Percentiles rank a stretch among this genome's conserved stretches.
Evolutionary conservation across 2,113 vertebrate species (phyloP).

Genomic region (Eptesicus fuscus): DNA sequence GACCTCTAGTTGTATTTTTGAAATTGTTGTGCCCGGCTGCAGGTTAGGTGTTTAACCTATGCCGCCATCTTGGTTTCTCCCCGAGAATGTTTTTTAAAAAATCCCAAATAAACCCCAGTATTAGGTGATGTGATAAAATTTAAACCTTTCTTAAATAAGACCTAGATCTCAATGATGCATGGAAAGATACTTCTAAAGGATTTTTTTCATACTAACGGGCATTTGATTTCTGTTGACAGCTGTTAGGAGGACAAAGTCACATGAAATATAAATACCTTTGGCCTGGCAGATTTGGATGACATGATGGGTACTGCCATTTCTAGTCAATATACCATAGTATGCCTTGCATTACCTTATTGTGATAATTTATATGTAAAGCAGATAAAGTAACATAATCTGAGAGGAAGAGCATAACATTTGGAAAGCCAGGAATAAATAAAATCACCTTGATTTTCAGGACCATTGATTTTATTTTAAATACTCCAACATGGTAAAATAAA

Average conservation of each 20-base stretch:
- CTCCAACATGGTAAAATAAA: not conserved
- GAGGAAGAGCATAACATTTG: not conserved
- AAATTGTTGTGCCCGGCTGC: no score
- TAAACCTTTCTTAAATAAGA: not conserved
- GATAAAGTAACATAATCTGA: conserved; percentile 27
- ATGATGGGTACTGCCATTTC: not conserved
- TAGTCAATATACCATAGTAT: not conserved
- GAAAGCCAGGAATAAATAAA: not conserved
- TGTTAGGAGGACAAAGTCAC: not conserved
- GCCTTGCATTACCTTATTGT: not conserved
- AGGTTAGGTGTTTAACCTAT: no score
- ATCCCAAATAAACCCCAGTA: not conserved
- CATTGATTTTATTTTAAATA: conserved; percentile 2
- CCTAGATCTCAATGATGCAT: not conserved
- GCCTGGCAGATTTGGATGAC: not conserved
- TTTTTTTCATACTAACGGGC: not conserved
- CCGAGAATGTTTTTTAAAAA: no score
- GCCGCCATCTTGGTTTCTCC: no score
- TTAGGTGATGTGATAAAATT: not conserved
- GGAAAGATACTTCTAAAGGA: not conserved
- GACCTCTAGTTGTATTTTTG: no score
- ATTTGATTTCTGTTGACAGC: not conserved
- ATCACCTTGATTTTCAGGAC: not conserved
- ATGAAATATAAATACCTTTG: not conserved
- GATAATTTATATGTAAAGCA: not conserved